Evolutionary conservation across 2,797 vertebrate genomes (phyloP).

Genomic region (Acanthurus lineatus): DNA sequence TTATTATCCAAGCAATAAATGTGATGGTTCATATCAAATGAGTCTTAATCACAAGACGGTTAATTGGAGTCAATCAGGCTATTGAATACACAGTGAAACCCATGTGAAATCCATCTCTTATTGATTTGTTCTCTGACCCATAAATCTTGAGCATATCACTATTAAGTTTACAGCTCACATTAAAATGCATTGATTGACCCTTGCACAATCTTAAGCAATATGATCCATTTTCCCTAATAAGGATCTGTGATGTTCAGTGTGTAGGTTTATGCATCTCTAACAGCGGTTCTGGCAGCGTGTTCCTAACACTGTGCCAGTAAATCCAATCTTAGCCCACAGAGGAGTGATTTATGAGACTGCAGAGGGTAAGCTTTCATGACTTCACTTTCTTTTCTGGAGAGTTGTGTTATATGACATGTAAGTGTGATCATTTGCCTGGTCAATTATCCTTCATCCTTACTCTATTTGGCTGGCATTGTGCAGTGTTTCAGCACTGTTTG

Average conservation of each 20-base stretch:
- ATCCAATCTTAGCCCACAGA: slow-evolving; percentile 65
- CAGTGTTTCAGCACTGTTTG: slow-evolving; percentile 61
- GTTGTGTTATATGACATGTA: slow-evolving; percentile 73
- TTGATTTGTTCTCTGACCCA: slow-evolving; percentile 61
- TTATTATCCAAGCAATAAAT: slow-evolving; percentile 41
- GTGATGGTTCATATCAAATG: slow-evolving; percentile 48
- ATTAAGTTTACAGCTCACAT: slow-evolving; percentile 57
- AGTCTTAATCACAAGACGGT: slow-evolving; percentile 50
- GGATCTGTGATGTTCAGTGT: slow-evolving; percentile 55
- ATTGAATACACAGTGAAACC: slow-evolving; percentile 32
- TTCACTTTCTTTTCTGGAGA: slow-evolving; percentile 65
- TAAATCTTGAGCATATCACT: slow-evolving; percentile 54
- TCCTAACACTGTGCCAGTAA: slow-evolving; percentile 70
- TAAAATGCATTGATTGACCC: slow-evolving; percentile 63
- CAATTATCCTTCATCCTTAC: slow-evolving; percentile 69
- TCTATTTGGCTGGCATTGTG: slow-evolving; percentile 59
- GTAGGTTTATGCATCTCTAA: slow-evolving; percentile 45
- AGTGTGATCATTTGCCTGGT: slow-evolving; percentile 78
- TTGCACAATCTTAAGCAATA: slow-evolving; percentile 42
- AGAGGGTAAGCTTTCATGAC: slow-evolving; percentile 69
- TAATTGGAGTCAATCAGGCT: slow-evolving; percentile 49
- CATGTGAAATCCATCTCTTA: slow-evolving; percentile 54
- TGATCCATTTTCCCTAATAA: slow-evolving; percentile 67
- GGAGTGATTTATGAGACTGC: slow-evolving; percentile 73
- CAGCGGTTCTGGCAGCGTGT: slow-evolving; percentile 50